Evolutionary conservation across 2,113 vertebrate species (phyloP), one percentile per base, ranked within the genome.

Genomic region (Gymnobelideus leadbeateri): DNA sequence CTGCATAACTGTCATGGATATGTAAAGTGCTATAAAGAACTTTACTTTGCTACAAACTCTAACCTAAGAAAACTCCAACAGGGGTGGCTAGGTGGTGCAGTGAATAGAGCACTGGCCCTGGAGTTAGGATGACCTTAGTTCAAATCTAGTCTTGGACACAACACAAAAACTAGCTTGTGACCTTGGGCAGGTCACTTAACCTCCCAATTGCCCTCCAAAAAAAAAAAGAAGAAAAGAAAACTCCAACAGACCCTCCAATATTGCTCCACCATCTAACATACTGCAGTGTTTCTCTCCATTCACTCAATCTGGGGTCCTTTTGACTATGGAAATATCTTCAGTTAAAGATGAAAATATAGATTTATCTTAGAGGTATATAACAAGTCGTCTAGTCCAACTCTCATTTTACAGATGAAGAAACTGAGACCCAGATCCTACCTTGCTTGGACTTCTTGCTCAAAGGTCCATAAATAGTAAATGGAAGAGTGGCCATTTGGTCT

Each of bases 281-380:
- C 7, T 53, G 47, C 91, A 14, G 14, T 47, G n/a, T 68, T 57
- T 91, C 49, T 68, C 89, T 93, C 31, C 91, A 84, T 94, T 92
- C 61, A 91, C 21, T 91, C 68, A 43, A 51, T 46, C 16, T 6
- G 23, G 61, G 3, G 26, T 4, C 24, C 25, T 96, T 91, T 91
- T 43, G 37, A 89, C 51, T 25, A 68, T 47, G 49, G 19, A 2
- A 14, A 7, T 24, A 84, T 43, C 5, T 84, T 43, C n/a, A 21
- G 16, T 84, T 84, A 84, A 84, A 84, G 68, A 43, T 43, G 7
- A 43, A 84, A 84, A 84, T n/a, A 84, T n/a, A 77, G 61, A 77
- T 77, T 77, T n/a, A 16, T 16, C 61, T 84, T 84, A 84, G n/a
- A 43, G 37, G 16, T 84, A 84, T 21, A 5, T 84, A 84, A 8